phyloP scores from a whole-genome alignment of 2,888 invertebrate species.

The Polymixis flavicincta region DNA sequence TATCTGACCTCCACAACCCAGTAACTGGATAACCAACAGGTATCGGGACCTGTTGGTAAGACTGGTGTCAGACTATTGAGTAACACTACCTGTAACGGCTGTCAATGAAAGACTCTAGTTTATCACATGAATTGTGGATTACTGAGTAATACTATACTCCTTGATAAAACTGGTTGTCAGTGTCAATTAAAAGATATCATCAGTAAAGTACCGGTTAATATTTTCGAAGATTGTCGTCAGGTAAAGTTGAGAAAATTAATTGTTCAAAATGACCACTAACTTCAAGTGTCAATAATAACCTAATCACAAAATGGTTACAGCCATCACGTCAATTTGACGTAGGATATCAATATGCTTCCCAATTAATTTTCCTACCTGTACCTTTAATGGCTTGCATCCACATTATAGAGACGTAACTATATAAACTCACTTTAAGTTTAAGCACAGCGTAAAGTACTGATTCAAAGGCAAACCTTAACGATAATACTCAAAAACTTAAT shows the following conservation, averaged over 20 bases:
- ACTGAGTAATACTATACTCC: too few species aligned
- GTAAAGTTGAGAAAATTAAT: background rate
- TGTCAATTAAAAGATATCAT: background rate
- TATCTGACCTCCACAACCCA: too few species aligned
- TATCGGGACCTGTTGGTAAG: too few species aligned
- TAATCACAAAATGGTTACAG: background rate
- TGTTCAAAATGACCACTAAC: background rate
- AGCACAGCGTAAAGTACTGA: background rate
- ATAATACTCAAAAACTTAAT: slow-evolving; percentile 25
- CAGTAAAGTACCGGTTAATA: background rate
- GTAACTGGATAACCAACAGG: too few species aligned
- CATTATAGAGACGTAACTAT: background rate
- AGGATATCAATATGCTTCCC: background rate
- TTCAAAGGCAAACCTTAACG: background rate
- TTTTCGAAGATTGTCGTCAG: background rate
- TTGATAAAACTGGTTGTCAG: too few species aligned
- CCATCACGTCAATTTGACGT: background rate
- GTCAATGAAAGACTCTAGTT: too few species aligned
- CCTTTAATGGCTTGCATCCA: background rate
- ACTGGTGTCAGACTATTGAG: too few species aligned
- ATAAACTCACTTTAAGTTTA: background rate
- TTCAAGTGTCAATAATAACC: background rate
- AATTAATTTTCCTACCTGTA: background rate
- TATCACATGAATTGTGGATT: too few species aligned
- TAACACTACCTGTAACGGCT: too few species aligned